Percentiles rank a stretch among this genome's conserved stretches.
Evolutionary conservation across 1,140 invertebrate species (phyloP).

Genomic region (Euura lappo): DNA sequence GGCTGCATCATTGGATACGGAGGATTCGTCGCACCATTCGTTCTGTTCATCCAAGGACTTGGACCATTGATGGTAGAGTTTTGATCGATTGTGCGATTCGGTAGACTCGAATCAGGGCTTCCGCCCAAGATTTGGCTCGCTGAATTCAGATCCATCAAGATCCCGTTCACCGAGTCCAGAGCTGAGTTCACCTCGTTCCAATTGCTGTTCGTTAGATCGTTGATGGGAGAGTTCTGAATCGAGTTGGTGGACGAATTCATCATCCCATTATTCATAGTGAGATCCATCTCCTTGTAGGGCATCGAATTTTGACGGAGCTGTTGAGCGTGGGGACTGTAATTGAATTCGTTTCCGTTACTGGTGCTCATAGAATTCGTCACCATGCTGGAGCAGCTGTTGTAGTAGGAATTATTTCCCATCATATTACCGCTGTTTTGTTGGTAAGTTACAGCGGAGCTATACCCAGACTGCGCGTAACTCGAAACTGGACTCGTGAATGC

Average conservation of each 20-base stretch:
- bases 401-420: not conserved
- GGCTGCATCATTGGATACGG: not conserved
- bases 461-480: not conserved
- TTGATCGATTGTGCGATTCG: not conserved
- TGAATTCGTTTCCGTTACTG: not conserved
- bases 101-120: not conserved
- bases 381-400: not conserved
- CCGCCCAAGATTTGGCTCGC: not conserved
- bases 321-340: too few species aligned
- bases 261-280: not conserved
- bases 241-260: not conserved
- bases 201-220: not conserved
- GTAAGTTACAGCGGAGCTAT: not conserved
- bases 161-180: not conserved
- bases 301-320: not conserved
- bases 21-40: not conserved
- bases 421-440: not conserved
- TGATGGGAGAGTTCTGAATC: not conserved
- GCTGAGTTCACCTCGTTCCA: not conserved
- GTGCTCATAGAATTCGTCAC: not conserved
- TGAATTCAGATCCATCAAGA: not conserved
- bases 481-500: not conserved
- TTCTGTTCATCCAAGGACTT: not conserved
- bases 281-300: not conserved
- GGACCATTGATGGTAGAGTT: not conserved